Evolutionary conservation across 2,113 vertebrate genomes (phyloP), one percentile per base, ranked within the genome.

Genomic region (Rostratula benghalensis): DNA sequence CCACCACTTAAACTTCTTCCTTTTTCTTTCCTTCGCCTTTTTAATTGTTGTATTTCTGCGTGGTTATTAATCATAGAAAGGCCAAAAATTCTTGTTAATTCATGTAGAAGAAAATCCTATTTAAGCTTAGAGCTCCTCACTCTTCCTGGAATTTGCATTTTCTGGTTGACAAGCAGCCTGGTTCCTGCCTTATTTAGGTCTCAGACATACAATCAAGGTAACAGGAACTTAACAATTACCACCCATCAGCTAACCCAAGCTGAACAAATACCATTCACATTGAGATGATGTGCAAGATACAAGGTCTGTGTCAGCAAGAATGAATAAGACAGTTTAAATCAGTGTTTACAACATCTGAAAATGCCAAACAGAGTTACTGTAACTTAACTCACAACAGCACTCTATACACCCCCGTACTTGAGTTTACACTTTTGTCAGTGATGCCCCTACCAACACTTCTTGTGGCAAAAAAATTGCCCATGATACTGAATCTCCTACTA

Each of bases 261-360:
- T 96, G 87, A 95, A 95, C 77, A 95, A 91, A 76, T 12, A 89
- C 54, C 14, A 2, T 53, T 89, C 80, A 33, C 71, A 37, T 46
- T 53, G 76, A 91, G 54, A 74, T 67, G 59, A 91, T n/a, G 64
- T 35, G 35, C 63, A 43, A 88, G 67, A 67, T 41, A 57, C 8
- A 46, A 73, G 67, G 30, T 79, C 63, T 43, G 0, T 61, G 37
- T 57, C 87, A 89, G n/a, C 59, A 59, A 83, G 73, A 50, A n/a
- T 37, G 46, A 86, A 63, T 77, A 77, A 89, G 91, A 70, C 28
- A 41, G 41, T 46, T 81, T 81, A 83, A 83, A 87, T 19, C 57
- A 39, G 18, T 80, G 33, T 89, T 95, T 73, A 69, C 48, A 75
- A 12, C 13, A 43, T 61, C 59, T 67, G 41, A 89, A 87, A 95